A percentile compares a stretch with the other conserved stretches of the same genome.
Conservation (phyloP, 1,140 invertebrate genomes). For the Pollicipes pollicipes region DNA sequence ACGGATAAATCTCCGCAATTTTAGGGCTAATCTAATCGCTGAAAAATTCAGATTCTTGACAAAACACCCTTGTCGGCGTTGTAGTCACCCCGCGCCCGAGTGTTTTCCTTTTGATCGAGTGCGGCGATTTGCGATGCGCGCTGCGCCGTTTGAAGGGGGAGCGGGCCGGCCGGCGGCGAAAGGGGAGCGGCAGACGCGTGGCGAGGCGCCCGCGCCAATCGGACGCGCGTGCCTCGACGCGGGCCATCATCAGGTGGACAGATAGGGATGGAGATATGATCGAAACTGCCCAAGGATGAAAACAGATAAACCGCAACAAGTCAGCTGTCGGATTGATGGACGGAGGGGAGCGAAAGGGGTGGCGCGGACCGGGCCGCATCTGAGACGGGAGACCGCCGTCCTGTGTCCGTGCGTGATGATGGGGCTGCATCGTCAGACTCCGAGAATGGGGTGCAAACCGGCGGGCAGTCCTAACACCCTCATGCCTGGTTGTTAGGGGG, state of each 20-base stretch:
- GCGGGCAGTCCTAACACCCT: too few species aligned
- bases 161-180: neutral
- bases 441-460: too few species aligned
- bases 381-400: too few species aligned
- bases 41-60: neutral
- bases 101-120: constrained; percentile 2
- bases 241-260: constrained; percentile 1
- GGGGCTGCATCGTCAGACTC: too few species aligned
- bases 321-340: neutral
- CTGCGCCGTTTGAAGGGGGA: neutral
- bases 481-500: too few species aligned
- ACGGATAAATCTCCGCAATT: neutral
- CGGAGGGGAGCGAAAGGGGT: neutral
- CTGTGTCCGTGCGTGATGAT: too few species aligned
- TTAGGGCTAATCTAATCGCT: constrained; percentile 1
- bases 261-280: neutral
- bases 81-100: neutral
- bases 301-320: constrained; percentile 1
- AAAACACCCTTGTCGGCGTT: neutral
- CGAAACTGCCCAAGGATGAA: neutral
- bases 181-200: neutral
- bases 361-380: too few species aligned
- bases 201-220: too few species aligned
- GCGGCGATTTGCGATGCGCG: neutral
- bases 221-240: too few species aligned